Conservation (phyloP, 2,888 invertebrate species). For the Drepana falcataria region DNA sequence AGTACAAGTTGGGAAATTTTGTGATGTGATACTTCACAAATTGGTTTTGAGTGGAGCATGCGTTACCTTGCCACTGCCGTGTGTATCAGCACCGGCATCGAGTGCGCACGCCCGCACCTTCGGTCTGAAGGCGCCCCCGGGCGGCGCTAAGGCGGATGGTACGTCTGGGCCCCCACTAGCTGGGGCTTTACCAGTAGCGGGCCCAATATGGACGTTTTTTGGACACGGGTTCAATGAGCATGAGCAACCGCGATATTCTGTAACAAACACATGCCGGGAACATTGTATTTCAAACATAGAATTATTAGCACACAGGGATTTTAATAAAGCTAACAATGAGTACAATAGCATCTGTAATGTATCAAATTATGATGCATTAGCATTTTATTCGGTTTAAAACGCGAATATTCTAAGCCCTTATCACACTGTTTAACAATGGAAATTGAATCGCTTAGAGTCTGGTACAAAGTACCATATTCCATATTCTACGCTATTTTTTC, state of each 20-base stretch:
- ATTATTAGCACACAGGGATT: too few relatives aligned
- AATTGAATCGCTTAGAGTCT: too few relatives aligned
- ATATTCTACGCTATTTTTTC: too few relatives aligned
- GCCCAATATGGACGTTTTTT: conserved; percentile 99
- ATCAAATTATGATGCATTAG: too few relatives aligned
- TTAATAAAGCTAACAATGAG: too few relatives aligned
- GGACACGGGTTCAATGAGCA: conserved; percentile 96
- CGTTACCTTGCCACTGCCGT: conserved; percentile 69
- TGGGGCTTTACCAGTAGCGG: conserved; percentile 98
- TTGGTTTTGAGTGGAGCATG: neutral
- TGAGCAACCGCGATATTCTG: conserved; percentile 83
- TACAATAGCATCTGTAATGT: too few relatives aligned
- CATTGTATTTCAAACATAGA: too few relatives aligned
- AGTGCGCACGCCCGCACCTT: conserved; percentile 71
- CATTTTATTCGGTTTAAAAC: too few relatives aligned
- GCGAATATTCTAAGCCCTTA: too few relatives aligned
- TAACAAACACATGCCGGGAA: conserved; percentile 17
- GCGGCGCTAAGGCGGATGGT: conserved; percentile 58
- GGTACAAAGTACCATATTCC: too few relatives aligned
- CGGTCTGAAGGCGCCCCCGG: conserved; percentile 74
- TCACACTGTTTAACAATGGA: too few relatives aligned
- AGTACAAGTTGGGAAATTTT: too few relatives aligned
- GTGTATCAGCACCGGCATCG: conserved; percentile 59
- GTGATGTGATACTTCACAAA: neutral
- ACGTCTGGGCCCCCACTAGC: conserved; percentile 80